Percentiles rank a stretch among this genome's conserved stretches.
Evolutionary conservation across 2,113 vertebrate species (phyloP).

Genomic region (Hippocampus guttulatus): DNA sequence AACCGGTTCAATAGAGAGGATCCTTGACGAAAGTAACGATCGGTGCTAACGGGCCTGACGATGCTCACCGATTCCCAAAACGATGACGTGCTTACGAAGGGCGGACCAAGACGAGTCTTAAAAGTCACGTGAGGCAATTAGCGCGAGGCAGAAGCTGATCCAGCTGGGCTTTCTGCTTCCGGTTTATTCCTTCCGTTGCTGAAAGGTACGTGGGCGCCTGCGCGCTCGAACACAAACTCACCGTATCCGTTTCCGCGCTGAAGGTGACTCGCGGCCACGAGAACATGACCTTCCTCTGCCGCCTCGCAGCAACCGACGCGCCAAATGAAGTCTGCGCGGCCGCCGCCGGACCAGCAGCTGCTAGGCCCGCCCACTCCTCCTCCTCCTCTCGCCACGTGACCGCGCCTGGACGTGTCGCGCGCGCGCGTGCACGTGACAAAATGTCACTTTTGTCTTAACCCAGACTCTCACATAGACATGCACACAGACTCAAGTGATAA

Average conservation of each 20-base stretch:
- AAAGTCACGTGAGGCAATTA: slow-evolving; percentile 1
- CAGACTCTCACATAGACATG: too few relatives aligned
- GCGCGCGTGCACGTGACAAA: not conserved
- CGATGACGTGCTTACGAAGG: not conserved
- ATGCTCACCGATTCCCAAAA: not conserved
- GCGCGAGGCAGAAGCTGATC: not conserved
- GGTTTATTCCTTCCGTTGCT: not conserved
- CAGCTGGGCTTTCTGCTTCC: not conserved
- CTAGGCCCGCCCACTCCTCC: slow-evolving; percentile 38
- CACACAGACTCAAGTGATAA: not conserved
- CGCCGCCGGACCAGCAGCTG: slow-evolving; percentile 3
- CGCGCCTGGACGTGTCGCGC: not conserved
- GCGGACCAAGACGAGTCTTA: not conserved
- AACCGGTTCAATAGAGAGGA: not conserved
- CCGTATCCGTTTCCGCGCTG: slow-evolving; percentile 40
- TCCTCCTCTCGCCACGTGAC: not conserved
- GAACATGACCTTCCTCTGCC: slow-evolving; percentile 47
- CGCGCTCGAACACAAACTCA: slow-evolving; percentile 21
- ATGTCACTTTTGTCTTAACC: not conserved
- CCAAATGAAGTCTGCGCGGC: slow-evolving; percentile 7
- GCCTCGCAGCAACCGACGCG: slow-evolving; percentile 16
- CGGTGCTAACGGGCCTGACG: not conserved
- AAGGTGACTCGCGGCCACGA: slow-evolving; percentile 53
- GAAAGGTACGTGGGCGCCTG: not conserved
- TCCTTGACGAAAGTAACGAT: not conserved